These are phyloP conservation scores for Menura novaehollandiae DNA, from an alignment of 2,113 vertebrate genomes.

Conservation along the genomic window DNA sequence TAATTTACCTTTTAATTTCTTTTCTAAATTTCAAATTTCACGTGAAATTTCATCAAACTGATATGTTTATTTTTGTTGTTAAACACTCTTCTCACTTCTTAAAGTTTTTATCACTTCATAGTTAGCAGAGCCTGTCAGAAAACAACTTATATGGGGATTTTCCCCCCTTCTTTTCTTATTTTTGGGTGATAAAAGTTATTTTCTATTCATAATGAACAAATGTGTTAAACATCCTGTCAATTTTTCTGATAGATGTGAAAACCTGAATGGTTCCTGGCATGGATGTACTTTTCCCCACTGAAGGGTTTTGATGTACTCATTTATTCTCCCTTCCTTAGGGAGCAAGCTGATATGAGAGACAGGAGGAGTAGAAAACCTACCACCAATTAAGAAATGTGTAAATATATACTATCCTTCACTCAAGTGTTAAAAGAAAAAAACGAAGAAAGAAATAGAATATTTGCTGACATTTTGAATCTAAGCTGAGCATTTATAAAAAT, in stretches of 20 bases:
- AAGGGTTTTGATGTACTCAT: background rate
- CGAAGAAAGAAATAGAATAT: background rate
- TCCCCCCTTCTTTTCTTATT: accelerated
- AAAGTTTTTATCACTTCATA: background rate
- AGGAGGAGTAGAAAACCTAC: background rate
- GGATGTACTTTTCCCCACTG: background rate
- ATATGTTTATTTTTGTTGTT: background rate
- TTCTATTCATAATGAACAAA: slow-evolving; percentile 15
- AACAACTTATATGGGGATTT: background rate
- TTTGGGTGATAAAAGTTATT: background rate
- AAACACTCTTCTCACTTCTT: background rate
- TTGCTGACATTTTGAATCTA: background rate
- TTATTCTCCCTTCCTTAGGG: background rate
- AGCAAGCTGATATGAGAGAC: background rate
- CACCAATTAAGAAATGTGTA: background rate
- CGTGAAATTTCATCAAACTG: background rate
- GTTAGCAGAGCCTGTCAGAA: background rate
- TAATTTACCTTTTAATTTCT: background rate
- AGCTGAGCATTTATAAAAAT: background rate
- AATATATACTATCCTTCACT: background rate
- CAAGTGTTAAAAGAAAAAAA: background rate
- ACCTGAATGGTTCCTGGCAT: background rate
- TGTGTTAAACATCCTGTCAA: background rate
- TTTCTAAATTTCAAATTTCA: background rate
- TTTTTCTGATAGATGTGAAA: slow-evolving; percentile 10